Evolutionary conservation across 1,140 invertebrate species (phyloP).

Genomic region (Penaeus indicus): DNA sequence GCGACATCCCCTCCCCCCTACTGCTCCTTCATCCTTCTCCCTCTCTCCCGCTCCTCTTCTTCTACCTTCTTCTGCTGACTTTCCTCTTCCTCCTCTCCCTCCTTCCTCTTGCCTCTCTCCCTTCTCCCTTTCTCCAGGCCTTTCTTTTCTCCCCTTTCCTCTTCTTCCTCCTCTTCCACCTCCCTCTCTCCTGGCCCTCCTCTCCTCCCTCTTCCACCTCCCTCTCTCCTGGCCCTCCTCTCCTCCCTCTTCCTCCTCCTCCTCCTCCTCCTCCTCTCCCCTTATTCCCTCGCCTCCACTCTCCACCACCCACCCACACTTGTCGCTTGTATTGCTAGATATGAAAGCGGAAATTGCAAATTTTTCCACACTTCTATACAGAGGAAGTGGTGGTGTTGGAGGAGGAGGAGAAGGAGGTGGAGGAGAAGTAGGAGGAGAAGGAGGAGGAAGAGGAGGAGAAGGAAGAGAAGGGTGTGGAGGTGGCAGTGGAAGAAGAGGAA

Average conservation of each 20-base stretch:
- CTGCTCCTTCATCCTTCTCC: not conserved
- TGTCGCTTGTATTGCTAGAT: not conserved
- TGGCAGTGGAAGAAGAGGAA: too few species aligned
- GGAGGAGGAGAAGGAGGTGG: too few species aligned
- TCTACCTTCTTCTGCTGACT: not conserved
- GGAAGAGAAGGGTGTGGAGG: too few species aligned
- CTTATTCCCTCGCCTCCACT: too few species aligned
- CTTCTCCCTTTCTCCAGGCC: not conserved
- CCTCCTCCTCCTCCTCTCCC: too few species aligned
- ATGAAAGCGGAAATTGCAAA: conserved; percentile 30
- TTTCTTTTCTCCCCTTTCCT: conserved; percentile 22
- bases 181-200: not conserved
- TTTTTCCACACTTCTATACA: not conserved
- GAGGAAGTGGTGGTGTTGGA: not conserved
- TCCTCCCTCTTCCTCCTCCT: too few species aligned
- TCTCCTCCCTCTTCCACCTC: not conserved
- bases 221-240: not conserved
- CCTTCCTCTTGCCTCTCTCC: conserved; percentile 4
- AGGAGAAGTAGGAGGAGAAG: not conserved
- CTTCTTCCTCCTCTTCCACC: conserved; percentile 10
- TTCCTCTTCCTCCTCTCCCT: conserved; percentile 17
- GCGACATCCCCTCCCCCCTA: not conserved
- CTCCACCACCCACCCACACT: too few species aligned
- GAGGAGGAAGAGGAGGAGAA: too few species aligned
- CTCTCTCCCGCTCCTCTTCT: not conserved